Conservation (phyloP, 1,140 invertebrate species). For the Camponotus pennsylvanicus region DNA sequence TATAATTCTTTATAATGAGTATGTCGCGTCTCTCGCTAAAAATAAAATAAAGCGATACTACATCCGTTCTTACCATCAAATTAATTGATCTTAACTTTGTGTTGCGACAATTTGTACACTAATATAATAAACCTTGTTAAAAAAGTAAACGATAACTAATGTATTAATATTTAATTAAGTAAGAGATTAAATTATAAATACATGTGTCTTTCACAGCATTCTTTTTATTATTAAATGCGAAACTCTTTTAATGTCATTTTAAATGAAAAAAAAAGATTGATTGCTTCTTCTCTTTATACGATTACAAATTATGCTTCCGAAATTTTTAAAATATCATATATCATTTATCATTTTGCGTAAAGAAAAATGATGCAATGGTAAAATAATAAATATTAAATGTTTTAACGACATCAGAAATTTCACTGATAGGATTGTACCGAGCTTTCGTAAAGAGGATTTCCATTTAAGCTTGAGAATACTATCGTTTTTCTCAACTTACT, state of each 20-base stretch:
- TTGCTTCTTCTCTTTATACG: neutral
- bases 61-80: neutral
- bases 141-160: neutral
- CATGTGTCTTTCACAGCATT: neutral
- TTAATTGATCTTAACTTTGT: neutral
- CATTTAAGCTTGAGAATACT: conserved; percentile 18
- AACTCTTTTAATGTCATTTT: neutral
- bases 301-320: conserved; percentile 7
- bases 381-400: neutral
- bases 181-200: neutral
- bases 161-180: neutral
- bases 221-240: conserved; percentile 8
- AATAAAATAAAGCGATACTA: neutral
- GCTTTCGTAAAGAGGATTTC: conserved; percentile 4
- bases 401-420: conserved; percentile 42
- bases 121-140: neutral
- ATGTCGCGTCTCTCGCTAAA: conserved; percentile 12
- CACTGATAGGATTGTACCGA: neutral
- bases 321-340: neutral
- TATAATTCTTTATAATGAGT: conserved; percentile 23
- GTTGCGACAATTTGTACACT: neutral
- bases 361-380: neutral
- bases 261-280: neutral
- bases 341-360: too few relatives aligned
- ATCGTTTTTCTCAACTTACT: conserved; percentile 22